Percentiles rank a stretch among this genome's conserved stretches.
phyloP scores from a whole-genome alignment of 2,797 vertebrate species.

The Acanthurus tractus region DNA sequence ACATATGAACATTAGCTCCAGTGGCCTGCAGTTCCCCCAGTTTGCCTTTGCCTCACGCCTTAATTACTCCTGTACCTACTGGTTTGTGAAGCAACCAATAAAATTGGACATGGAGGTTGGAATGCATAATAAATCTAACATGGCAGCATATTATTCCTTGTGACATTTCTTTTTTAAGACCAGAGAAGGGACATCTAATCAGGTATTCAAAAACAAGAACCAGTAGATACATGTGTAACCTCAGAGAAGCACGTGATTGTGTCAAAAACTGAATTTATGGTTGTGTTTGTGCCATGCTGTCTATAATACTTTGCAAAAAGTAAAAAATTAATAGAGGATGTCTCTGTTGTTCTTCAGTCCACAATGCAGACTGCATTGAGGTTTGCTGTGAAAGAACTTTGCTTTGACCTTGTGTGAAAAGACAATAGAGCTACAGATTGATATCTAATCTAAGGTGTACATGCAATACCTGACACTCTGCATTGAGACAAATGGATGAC shows the following conservation, averaged over 20 bases:
- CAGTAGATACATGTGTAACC: slow-evolving; percentile 85
- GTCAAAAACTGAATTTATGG: slow-evolving; percentile 21
- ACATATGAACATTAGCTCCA: slow-evolving; percentile 47
- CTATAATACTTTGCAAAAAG: not conserved
- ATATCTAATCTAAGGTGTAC: slow-evolving; percentile 40
- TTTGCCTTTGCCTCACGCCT: slow-evolving; percentile 38
- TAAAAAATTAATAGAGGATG: not conserved
- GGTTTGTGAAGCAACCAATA: slow-evolving; percentile 85
- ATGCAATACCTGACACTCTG: slow-evolving; percentile 30
- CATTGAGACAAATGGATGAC: slow-evolving; percentile 61
- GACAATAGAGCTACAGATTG: slow-evolving; percentile 27
- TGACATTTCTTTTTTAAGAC: slow-evolving; percentile 29
- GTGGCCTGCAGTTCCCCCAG: slow-evolving; percentile 34
- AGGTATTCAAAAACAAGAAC: slow-evolving; percentile 72
- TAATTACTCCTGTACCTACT: slow-evolving; percentile 85
- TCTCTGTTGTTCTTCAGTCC: slow-evolving; percentile 5
- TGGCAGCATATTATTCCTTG: slow-evolving; percentile 22
- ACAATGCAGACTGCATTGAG: slow-evolving; percentile 11
- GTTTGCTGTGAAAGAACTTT: slow-evolving; percentile 21
- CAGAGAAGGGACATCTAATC: slow-evolving; percentile 40
- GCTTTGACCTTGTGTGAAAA: slow-evolving; percentile 55
- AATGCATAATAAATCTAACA: slow-evolving; percentile 38
- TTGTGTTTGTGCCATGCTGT: slow-evolving; percentile 34
- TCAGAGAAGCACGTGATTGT: slow-evolving; percentile 42
- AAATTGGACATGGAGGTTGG: slow-evolving; percentile 81